These are phyloP conservation scores for Misgurnus mizolepis DNA, from an alignment of 2,113 vertebrate species.

Conservation along the genomic window DNA sequence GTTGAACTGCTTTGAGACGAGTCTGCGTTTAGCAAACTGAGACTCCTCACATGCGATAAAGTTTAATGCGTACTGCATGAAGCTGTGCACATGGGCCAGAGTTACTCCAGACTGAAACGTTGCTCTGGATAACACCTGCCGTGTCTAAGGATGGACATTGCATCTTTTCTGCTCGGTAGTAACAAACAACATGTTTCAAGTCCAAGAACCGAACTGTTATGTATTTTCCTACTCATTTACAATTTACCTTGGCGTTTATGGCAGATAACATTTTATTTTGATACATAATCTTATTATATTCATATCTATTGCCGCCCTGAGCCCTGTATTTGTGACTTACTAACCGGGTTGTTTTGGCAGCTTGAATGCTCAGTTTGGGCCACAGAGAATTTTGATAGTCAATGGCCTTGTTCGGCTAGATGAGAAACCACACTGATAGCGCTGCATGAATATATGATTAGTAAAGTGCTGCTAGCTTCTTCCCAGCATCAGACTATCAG, in stretches of 20 bases:
- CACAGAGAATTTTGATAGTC: conserved; percentile 1
- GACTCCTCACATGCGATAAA: neutral
- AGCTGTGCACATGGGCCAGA: neutral
- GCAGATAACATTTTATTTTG: too few relatives aligned
- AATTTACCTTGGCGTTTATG: neutral
- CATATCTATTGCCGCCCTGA: neutral
- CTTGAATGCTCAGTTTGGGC: conserved; percentile 29
- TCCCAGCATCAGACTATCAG: conserved; percentile 16
- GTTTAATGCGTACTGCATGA: neutral
- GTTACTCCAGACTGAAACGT: neutral
- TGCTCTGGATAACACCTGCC: conserved; percentile 11
- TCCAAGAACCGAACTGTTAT: neutral
- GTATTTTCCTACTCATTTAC: conserved; percentile 3
- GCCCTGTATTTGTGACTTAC: neutral
- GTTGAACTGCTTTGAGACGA: neutral
- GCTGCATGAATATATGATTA: conserved; percentile 11
- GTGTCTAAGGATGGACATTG: neutral
- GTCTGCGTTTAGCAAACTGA: neutral
- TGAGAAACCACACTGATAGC: conserved; percentile 14
- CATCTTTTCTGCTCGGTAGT: neutral
- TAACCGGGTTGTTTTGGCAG: conserved; percentile 30
- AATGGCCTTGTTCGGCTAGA: conserved; percentile 5
- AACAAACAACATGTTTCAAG: too few relatives aligned
- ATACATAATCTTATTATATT: neutral
- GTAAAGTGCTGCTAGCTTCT: neutral